A percentile compares a stretch with the other conserved stretches of the same genome.
phyloP scores from a whole-genome alignment of 2,888 invertebrate genomes.

The Calameuta idolon region DNA sequence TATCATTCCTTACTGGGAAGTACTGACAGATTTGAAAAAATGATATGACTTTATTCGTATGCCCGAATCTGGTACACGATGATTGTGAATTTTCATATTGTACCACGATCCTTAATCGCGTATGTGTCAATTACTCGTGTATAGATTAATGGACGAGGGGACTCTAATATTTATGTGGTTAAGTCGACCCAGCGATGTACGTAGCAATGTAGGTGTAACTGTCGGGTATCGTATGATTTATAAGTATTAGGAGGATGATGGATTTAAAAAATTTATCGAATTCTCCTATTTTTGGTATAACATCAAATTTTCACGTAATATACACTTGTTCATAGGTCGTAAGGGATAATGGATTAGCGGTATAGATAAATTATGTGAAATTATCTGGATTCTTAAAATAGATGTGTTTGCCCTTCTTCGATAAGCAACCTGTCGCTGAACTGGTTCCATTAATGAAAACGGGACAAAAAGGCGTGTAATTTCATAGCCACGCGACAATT shows the following conservation, averaged over 20 bases:
- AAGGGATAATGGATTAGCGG: background rate
- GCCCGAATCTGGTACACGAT: background rate
- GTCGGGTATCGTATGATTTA: background rate
- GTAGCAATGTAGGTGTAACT: background rate
- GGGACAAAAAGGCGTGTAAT: constrained; percentile 6
- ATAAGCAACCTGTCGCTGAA: background rate
- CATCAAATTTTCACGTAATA: background rate
- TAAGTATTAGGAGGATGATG: background rate
- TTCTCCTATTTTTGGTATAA: background rate
- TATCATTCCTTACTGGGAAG: background rate
- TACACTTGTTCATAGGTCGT: background rate
- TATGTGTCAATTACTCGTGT: background rate
- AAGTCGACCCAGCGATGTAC: background rate
- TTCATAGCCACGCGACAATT: background rate
- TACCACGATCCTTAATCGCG: background rate
- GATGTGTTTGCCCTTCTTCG: background rate
- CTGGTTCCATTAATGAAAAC: constrained; percentile 4
- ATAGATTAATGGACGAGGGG: background rate
- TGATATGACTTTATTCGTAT: background rate
- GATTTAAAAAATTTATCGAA: background rate
- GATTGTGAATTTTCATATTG: background rate
- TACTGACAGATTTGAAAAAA: background rate
- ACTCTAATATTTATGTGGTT: background rate
- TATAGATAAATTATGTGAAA: background rate
- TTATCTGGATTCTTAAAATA: background rate